Percentiles rank a stretch among this genome's conserved stretches.
Evolutionary conservation across 2,113 vertebrate species (phyloP).

Genomic region (Phycodurus eques): DNA sequence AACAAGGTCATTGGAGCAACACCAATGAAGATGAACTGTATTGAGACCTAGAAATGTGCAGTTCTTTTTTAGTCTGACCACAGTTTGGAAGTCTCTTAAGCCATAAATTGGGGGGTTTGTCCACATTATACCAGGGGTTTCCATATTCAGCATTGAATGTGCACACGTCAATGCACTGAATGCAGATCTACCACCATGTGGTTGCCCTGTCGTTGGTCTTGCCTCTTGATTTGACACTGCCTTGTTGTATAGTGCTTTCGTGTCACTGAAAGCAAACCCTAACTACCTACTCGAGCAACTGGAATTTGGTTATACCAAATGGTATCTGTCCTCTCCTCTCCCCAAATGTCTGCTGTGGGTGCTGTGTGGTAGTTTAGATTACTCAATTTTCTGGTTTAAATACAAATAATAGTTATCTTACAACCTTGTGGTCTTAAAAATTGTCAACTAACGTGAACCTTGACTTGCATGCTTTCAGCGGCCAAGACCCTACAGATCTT

Average conservation of each 20-base stretch:
- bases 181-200: conserved; percentile 64
- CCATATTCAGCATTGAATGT: conserved; percentile 11
- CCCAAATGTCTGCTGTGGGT: conserved; percentile 42
- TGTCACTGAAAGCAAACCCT: conserved; percentile 39
- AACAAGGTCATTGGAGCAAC: background rate
- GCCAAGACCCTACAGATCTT: conserved; percentile 99
- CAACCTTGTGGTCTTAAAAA: background rate
- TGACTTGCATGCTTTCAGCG: conserved; percentile 75
- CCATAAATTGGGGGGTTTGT: background rate
- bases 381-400: background rate
- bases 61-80: conserved; percentile 15
- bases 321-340: conserved; percentile 7
- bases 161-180: conserved; percentile 50
- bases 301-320: conserved; percentile 44
- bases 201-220: conserved; percentile 59
- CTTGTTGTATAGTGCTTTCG: conserved; percentile 53
- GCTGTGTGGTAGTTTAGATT: conserved; percentile 39
- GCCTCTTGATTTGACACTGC: conserved; percentile 57
- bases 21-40: background rate
- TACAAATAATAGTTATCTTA: background rate
- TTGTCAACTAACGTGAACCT: conserved; percentile 17
- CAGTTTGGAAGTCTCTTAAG: background rate
- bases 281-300: conserved; percentile 33
- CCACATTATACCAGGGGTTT: conserved; percentile 23
- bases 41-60: conserved; percentile 1